Evolutionary conservation across 2,113 vertebrate species (phyloP), one percentile per base, ranked within the genome.

Genomic region (Fregata magnificens): DNA sequence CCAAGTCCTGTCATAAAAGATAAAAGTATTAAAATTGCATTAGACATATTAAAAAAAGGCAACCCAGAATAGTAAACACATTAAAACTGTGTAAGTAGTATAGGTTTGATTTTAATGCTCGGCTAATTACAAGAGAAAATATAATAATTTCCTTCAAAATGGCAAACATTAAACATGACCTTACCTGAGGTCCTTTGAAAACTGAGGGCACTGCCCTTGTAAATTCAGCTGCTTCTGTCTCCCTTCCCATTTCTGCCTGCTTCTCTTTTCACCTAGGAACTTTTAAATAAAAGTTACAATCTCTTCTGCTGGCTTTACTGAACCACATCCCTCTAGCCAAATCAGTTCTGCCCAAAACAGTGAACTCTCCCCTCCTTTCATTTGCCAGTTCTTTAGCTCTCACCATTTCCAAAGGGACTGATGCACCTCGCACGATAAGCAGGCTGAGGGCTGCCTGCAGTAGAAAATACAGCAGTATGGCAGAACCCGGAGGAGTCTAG

Each of bases 21-120:
- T 84, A 74, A 86, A 97, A 98, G 70, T 89, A 96, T 93, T 96
- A 95, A 65, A 94, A 95, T 95, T 97, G 74, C 71, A 90, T 90
- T 96, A 92, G 53, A 52, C 78, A 17, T 20, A 40, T 59, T 70
- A 82, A 87, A 71, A 92, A 95, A 81, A 52, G 71, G 1, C 4
- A 5, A 69, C 80, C 70, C 69, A 66, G 76, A 96, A 91, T 58
- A 94, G 55, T 87, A 92, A 92, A 95, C 18, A 70, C 29, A 47
- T 28, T 83, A 53, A 85, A 95, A 17, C 61, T 65, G 66, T 93
- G 93, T 94, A 77, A 86, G 76, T 53, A 80, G 26, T 62, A 31
- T 45, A 89, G 63, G 71, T 97, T 97, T 94, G 69, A 81, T 85
- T 81, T 42, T 95, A 97, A 61, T 76, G 74, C 76, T 90, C 17